phyloP scores from a whole-genome alignment of 2,888 invertebrate genomes.

The Enchytraeus crypticus region DNA sequence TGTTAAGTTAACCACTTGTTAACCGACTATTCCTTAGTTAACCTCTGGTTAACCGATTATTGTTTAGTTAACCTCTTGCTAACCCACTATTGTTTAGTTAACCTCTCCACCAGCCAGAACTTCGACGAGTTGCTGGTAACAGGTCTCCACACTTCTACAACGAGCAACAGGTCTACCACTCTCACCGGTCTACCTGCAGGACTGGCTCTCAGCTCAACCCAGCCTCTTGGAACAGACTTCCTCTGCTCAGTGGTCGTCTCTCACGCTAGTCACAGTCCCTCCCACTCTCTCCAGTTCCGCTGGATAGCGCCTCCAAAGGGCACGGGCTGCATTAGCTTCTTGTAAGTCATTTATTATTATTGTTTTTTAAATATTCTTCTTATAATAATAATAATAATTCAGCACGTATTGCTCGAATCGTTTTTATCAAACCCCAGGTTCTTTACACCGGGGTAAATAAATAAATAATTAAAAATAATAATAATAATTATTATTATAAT shows the following conservation, averaged over 20 bases:
- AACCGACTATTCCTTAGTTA: too few relatives aligned
- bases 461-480: too few relatives aligned
- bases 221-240: slow-evolving; percentile 33
- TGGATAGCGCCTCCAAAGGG: slow-evolving; percentile 47
- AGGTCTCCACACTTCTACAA: slow-evolving; percentile 41
- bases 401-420: too few relatives aligned
- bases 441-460: too few relatives aligned
- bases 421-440: too few relatives aligned
- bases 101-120: slow-evolving; percentile 41
- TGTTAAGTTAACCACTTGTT: too few relatives aligned
- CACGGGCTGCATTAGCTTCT: slow-evolving; percentile 46
- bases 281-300: slow-evolving; percentile 37
- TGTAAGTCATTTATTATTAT: slow-evolving; percentile 38
- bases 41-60: too few relatives aligned
- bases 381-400: too few relatives aligned
- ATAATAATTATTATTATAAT: too few relatives aligned
- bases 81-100: too few relatives aligned
- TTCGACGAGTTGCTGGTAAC: slow-evolving; percentile 47
- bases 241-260: slow-evolving; percentile 46
- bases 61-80: too few relatives aligned
- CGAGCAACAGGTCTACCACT: slow-evolving; percentile 16
- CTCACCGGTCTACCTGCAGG: neutral
- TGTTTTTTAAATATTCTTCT: too few relatives aligned
- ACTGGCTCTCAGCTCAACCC: neutral
- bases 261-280: slow-evolving; percentile 36